phyloP scores from a whole-genome alignment of 2,113 vertebrate species.

The Chaetops frenatus region DNA sequence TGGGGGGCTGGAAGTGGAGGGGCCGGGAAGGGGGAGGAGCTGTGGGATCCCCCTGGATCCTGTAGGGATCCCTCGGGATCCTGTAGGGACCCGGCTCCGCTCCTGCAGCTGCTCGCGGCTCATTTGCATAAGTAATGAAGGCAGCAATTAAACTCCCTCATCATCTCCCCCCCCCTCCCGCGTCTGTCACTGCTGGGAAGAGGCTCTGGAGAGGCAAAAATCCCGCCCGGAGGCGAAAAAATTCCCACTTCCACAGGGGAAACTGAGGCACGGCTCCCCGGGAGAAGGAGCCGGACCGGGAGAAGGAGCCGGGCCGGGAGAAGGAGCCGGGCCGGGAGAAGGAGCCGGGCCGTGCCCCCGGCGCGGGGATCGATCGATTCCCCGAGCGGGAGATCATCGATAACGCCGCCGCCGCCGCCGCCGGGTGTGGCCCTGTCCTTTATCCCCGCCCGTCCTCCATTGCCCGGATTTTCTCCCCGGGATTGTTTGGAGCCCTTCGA shows the following conservation, averaged over 20 bases:
- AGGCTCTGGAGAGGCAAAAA: neutral
- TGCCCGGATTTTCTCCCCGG: too few relatives aligned
- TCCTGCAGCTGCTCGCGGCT: neutral
- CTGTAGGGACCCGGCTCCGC: neutral
- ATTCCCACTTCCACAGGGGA: neutral
- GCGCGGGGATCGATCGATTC: neutral
- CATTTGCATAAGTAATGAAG: conserved; percentile 26
- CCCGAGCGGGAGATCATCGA: neutral
- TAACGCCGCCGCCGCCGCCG: neutral
- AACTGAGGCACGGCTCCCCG: neutral
- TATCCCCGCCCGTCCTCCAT: too few relatives aligned
- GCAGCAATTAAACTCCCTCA: conserved; percentile 11
- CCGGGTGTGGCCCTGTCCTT: neutral
- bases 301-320: too few relatives aligned
- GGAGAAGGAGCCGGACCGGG: neutral
- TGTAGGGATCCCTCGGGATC: neutral
- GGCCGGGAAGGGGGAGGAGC: too few relatives aligned
- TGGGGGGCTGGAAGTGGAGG: too few relatives aligned
- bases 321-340: too few relatives aligned
- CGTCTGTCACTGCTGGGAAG: neutral
- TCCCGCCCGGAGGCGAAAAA: neutral
- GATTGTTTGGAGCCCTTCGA: accelerated
- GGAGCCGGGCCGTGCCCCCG: too few relatives aligned
- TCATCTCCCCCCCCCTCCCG: neutral
- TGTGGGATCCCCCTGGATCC: too few relatives aligned